Evolutionary conservation across 1,140 invertebrate genomes (phyloP).

Genomic region (Akabosia matsudoensis): DNA sequence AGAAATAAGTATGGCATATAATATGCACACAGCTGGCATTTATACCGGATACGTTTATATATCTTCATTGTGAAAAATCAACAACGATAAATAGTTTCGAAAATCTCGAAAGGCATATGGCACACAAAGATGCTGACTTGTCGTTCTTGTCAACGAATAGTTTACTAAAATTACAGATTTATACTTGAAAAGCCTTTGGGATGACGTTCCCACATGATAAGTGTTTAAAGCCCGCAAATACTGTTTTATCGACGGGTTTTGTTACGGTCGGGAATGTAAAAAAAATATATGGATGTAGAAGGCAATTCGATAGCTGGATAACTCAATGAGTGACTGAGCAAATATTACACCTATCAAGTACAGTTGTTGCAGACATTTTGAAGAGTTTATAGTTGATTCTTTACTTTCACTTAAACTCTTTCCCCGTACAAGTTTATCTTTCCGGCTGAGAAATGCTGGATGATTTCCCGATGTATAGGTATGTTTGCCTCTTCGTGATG

Average conservation of each 20-base stretch:
- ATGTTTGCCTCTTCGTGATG: not conserved
- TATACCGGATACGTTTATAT: not conserved
- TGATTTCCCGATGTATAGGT: not conserved
- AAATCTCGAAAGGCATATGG: not conserved
- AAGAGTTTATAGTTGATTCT: not conserved
- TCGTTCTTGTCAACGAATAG: not conserved
- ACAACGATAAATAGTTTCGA: no score
- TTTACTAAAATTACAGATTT: not conserved
- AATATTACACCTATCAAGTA: slow-evolving; percentile 15
- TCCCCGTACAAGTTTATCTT: not conserved
- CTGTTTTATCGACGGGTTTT: not conserved
- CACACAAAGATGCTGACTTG: not conserved
- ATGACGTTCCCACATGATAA: not conserved
- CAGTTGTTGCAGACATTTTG: not conserved
- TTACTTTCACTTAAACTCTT: not conserved
- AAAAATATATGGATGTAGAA: not conserved
- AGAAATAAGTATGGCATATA: no score
- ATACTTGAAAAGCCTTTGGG: not conserved
- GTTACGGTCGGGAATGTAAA: not conserved
- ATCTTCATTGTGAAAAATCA: not conserved
- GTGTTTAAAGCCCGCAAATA: not conserved
- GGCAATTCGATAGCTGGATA: not conserved
- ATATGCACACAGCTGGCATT: no score
- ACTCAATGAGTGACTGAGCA: not conserved
- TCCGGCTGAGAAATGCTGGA: not conserved